phyloP scores from a whole-genome alignment of 1,140 invertebrate species.

The Eciton burchellii region DNA sequence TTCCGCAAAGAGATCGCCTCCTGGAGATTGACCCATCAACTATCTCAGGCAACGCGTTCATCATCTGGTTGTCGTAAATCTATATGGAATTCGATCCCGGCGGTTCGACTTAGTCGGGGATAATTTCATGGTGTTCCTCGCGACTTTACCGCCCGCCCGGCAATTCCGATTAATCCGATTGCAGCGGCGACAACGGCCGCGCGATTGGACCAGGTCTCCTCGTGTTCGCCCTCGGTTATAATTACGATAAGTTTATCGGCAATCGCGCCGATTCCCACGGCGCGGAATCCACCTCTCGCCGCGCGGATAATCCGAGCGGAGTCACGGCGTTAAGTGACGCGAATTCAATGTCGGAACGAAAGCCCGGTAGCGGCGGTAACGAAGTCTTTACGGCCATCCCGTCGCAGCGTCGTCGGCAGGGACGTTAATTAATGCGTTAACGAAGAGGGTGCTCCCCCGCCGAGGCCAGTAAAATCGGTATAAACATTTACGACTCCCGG shows the following conservation, averaged over 20 bases:
- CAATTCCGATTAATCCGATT: constrained; percentile 48
- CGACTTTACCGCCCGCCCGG: constrained; percentile 45
- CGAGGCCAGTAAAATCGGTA: constrained; percentile 43
- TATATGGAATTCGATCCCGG: not conserved
- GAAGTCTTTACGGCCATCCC: constrained; percentile 53
- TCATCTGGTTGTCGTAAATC: constrained; percentile 33
- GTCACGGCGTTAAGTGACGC: constrained; percentile 44
- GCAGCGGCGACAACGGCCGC: constrained; percentile 24
- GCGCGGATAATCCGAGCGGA: constrained; percentile 30
- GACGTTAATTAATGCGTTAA: constrained; percentile 71
- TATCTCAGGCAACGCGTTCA: constrained; percentile 12
- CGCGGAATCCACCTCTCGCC: not conserved
- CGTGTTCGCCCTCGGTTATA: constrained; percentile 31
- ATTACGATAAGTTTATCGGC: constrained; percentile 48
- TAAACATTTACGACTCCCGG: constrained; percentile 46
- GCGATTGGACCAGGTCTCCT: constrained; percentile 15
- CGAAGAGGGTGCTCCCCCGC: constrained; percentile 54
- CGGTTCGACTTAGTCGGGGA: constrained; percentile 17
- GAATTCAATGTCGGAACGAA: constrained; percentile 43
- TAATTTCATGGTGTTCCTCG: constrained; percentile 54
- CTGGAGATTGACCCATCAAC: not conserved
- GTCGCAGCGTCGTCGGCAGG: constrained; percentile 32
- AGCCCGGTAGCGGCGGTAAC: constrained; percentile 31
- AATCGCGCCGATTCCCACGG: constrained; percentile 21
- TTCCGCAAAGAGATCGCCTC: not conserved